A percentile compares a stretch with the other conserved stretches of the same genome.
Conservation (phyloP, 2,113 vertebrate species). For the Antechinus flavipes region DNA sequence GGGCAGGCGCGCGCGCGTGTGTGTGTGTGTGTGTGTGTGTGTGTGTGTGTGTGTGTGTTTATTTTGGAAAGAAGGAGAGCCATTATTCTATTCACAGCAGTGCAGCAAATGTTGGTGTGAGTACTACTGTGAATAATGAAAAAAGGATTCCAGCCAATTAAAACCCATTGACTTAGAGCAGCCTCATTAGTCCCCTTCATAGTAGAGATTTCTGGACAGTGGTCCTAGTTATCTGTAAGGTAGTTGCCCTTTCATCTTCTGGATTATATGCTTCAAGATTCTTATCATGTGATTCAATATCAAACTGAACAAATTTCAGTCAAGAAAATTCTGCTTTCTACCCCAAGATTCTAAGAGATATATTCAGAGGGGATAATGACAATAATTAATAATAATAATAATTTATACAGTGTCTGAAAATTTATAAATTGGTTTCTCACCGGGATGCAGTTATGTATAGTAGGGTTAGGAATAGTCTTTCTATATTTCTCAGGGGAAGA, state of each 20-base stretch:
- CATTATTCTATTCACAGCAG: neutral
- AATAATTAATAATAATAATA: neutral
- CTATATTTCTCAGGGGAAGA: neutral
- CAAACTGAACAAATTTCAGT: neutral
- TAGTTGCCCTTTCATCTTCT: neutral
- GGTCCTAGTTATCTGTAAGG: neutral
- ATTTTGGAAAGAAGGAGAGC: neutral
- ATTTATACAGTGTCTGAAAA: neutral
- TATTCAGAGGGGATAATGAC: neutral
- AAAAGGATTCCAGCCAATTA: neutral
- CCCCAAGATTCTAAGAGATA: neutral
- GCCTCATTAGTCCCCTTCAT: neutral
- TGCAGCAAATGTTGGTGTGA: neutral
- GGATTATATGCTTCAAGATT: neutral
- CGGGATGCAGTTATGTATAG: neutral
- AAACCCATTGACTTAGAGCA: neutral
- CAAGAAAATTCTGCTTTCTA: neutral
- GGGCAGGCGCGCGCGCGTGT: too few relatives aligned
- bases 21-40: neutral
- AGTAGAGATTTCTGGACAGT: neutral
- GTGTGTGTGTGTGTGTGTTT: neutral
- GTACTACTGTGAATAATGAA: neutral
- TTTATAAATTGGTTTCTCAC: neutral
- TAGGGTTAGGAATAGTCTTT: neutral
- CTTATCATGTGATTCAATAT: neutral